Evolutionary conservation across 2,113 vertebrate genomes (phyloP), one percentile per base, ranked within the genome.

Genomic region (Xyliphius kryptos): DNA sequence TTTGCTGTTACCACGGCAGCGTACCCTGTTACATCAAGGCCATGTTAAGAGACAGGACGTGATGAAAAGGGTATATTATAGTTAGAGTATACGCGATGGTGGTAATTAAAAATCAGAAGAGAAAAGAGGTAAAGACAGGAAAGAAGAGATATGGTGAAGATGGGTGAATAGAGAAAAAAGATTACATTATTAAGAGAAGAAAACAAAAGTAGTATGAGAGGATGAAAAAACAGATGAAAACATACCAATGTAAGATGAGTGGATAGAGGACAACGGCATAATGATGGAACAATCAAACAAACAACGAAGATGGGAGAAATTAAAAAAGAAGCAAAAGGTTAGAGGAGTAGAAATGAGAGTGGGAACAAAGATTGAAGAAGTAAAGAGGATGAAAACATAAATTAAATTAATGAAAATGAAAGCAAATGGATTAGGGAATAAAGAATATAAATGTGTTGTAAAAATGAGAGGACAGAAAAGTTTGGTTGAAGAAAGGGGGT

Each of bases 1-100:
- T 71, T 44, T 26, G 17, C 21, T 3, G 63, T 67, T 67, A 62
- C 63, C 63, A 67, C 38, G 19, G 63, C 38, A 71, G 51, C 69
- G 56, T 63, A 57, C 49, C 41, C 52, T 46, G 53, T 56, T 62
- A 52, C 37, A 46, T 26, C 36, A 46, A 51, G 44, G 52, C 59
- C 55, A 32, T 5, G 26, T 32, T 9, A 41, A 41, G 40, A 41
- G 40, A 41, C 40, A 41, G 26, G 26, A 41, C 1, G 14, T n/a
- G 43, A 15, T n/a, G 14, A 46, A 46, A 5, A 13, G n/a, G 6
- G 13, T n/a, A 9, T 32, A 32, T 32, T 32, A 46, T 7, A n/a
- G 43, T 3, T 6, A 46, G 14, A 46, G 43, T n/a, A n/a, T 13
- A 46, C 3, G n/a, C 5, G 12, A 13, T 15, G 14, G 14, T n/a